A percentile compares a stretch with the other conserved stretches of the same genome.
phyloP scores from a whole-genome alignment of 2,113 vertebrate species.

The Stictonetta naevosa region DNA sequence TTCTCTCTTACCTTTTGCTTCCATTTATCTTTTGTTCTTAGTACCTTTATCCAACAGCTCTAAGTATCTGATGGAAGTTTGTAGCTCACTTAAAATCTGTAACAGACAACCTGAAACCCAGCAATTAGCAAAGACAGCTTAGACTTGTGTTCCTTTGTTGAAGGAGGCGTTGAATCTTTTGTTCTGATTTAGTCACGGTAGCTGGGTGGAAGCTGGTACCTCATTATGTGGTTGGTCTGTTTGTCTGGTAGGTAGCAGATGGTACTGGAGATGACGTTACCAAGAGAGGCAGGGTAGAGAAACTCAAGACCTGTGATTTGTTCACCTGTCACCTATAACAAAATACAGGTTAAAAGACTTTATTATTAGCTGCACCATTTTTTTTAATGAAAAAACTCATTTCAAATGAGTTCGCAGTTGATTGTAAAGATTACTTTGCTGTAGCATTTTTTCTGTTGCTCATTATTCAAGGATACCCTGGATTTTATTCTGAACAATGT shows the following conservation, averaged over 20 bases:
- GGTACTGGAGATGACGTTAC: conserved; percentile 78
- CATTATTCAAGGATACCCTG: conserved; percentile 58
- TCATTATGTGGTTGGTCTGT: conserved; percentile 83
- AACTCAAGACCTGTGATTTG: conserved; percentile 80
- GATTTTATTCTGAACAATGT: conserved; percentile 71
- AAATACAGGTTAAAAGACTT: conserved; percentile 76
- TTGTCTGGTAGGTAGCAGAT: conserved; percentile 84
- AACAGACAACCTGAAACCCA: conserved; percentile 82
- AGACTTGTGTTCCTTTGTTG: conserved; percentile 84
- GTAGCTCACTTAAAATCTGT: conserved; percentile 76
- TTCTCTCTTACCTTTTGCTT: conserved; percentile 65
- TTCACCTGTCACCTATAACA: conserved; percentile 86
- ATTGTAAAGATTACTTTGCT: conserved; percentile 9
- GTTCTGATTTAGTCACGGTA: conserved; percentile 87
- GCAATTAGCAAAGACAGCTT: conserved; percentile 81
- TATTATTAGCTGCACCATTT: conserved; percentile 61
- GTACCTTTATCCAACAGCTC: conserved; percentile 67
- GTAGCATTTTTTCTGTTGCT: conserved; percentile 38
- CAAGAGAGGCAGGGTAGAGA: conserved; percentile 76
- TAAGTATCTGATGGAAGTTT: conserved; percentile 77
- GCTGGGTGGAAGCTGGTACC: conserved; percentile 84
- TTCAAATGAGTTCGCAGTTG: neutral
- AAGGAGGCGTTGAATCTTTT: conserved; percentile 83
- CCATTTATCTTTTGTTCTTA: conserved; percentile 71
- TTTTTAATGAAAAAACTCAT: conserved; percentile 15